Evolutionary conservation across 2,888 invertebrate species (phyloP), one percentile per base, ranked within the genome.

Genomic region (Cheilosia vernalis): DNA sequence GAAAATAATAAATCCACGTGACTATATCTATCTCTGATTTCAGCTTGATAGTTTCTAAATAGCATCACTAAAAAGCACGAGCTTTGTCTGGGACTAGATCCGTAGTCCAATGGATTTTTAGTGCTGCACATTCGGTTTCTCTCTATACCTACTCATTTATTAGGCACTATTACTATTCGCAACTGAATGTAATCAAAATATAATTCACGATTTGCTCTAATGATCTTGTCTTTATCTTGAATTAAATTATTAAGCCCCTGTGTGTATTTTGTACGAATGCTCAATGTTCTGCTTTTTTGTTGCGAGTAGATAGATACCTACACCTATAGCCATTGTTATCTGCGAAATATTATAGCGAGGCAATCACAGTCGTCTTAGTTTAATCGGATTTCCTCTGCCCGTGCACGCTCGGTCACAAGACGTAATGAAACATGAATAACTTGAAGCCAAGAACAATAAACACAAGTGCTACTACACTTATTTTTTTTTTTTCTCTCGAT

Each of bases 171-270:
- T 47, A 60, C 64, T 53, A 24, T 60, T 73, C 58, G 63, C 79
- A 84, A 79, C 79, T 47, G 66, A 84, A 74, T 58, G 79, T 74
- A 84, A 84, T 80, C 76, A 85, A 81, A 85, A 72, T 80, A 72
- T 81, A 81, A 81, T 85, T 85, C 80, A 81, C 85, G 85, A 81
- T 77, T 81, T 77, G 85, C 85, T 85, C 85, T 85, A 85, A 85
- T 85, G 85, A 85, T 85, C 81, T 85, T 66, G 84, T 80, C 84
- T 85, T 76, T 85, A 78, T 84, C 83, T 74, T 40, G 79, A 79
- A 79, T 79, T 79, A 79, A 84, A 74, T 74, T 84, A 74, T 70
- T 76, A 79, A 69, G 47, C 61, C 44, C 53, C 40, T 53, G 73
- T 67, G 61, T 56, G 21, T 67, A 30, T n/a, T 33, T 10, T 10